Evolutionary conservation across 2,888 invertebrate genomes (phyloP), one percentile per base, ranked within the genome.

Genomic region (Allacma fusca): DNA sequence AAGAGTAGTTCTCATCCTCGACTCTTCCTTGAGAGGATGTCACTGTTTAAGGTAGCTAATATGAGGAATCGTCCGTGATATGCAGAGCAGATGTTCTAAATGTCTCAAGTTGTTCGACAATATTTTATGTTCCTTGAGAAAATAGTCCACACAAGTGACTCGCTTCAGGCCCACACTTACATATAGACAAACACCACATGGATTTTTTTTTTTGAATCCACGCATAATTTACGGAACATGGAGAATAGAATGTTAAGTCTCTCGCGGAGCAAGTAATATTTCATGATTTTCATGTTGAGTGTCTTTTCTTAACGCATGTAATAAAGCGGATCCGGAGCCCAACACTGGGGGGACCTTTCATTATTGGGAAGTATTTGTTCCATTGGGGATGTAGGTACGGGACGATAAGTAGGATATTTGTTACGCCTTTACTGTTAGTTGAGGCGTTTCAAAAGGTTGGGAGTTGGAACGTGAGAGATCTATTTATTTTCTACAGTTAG

Each of bases 221-320:
- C 44, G 24, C 69, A 70, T 70, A 70, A 70, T 70, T 70, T 70
- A 43, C 69, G 24, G 43, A 65, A 43, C 26, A 43, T 70, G 44
- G 12, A 40, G 43, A 24, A 70, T 70, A 43, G 40, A 70, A 24
- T 44, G 24, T 24, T 44, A 68, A 23, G n/a, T n/a, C n/a, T 34
- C 2, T 34, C 29, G 1, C 2, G 68, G 21, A 67, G 29, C 28
- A 5, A 65, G 28, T 40, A 68, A 68, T 68, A 34, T 68, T 68
- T 68, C 68, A 68, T 68, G 68, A 34, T 68, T 23, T 28, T 68
- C 34, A 43, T 68, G 40, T 34, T 34, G 34, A 23, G 50, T 50
- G 50, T 50, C 50, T 50, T 50, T 5, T 50, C 50, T 50, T 50
- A 50, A 50, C 19, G 50, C 50, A 50, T 50, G 50, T 50, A 50